Evolutionary conservation across 2,888 invertebrate species (phyloP).

Genomic region (Prosapia bicincta): DNA sequence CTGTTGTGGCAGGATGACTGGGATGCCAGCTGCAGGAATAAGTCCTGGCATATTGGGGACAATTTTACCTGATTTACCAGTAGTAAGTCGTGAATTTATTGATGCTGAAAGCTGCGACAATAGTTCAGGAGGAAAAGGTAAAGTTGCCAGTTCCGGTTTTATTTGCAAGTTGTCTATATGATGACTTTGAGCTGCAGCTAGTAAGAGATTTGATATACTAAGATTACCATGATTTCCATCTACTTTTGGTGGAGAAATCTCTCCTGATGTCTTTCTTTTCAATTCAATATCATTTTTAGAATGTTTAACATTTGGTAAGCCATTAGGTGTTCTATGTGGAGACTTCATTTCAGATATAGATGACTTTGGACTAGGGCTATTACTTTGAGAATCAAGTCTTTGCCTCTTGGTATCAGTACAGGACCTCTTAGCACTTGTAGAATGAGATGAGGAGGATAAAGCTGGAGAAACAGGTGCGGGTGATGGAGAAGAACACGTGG

Average conservation of each 20-base stretch:
- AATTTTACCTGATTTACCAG: conserved; percentile 19
- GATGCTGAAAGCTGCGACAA: conserved; percentile 37
- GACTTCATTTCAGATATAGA: conserved; percentile 36
- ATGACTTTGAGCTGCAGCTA: conserved; percentile 36
- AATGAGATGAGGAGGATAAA: conserved; percentile 31
- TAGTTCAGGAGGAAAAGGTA: conserved; percentile 38
- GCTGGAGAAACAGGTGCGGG: conserved; percentile 49
- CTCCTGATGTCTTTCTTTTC: conserved; percentile 25
- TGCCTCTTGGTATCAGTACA: conserved; percentile 41
- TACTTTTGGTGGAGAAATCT: conserved; percentile 24
- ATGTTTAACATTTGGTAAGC: conserved; percentile 31
- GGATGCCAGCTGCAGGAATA: conserved; percentile 26
- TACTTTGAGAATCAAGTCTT: conserved; percentile 53
- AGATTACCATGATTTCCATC: conserved; percentile 32
- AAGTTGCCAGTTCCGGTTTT: conserved; percentile 31
- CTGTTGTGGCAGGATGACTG: conserved; percentile 18
- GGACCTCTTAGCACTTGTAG: conserved; percentile 18
- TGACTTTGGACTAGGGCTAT: conserved; percentile 50
- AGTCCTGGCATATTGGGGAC: conserved; percentile 28
- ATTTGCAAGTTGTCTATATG: conserved; percentile 28
- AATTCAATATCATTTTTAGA: conserved; percentile 22
- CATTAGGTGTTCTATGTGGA: conserved; percentile 39
- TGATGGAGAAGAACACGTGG: conserved; percentile 39
- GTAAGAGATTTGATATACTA: conserved; percentile 37
- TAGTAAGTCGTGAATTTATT: conserved; percentile 15